phyloP scores from a whole-genome alignment of 2,797 vertebrate species.

The Ciconia nigra region DNA sequence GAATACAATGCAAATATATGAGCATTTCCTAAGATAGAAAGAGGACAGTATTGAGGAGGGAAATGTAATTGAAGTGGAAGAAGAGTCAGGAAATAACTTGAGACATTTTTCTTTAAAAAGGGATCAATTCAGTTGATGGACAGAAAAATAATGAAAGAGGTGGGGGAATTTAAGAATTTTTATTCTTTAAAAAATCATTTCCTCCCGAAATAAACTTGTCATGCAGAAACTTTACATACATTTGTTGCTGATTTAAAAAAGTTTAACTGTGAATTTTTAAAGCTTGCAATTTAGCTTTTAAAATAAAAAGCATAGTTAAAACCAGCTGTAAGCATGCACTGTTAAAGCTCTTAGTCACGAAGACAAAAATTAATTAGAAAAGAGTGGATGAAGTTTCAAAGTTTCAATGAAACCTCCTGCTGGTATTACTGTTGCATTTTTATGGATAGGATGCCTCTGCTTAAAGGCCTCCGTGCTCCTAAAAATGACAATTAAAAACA shows the following conservation, averaged over 20 bases:
- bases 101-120: neutral
- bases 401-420: neutral
- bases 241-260: neutral
- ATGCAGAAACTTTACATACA: neutral
- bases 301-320: constrained; percentile 11
- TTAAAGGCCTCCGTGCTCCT: neutral
- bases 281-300: neutral
- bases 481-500: neutral
- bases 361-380: neutral
- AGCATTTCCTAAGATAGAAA: neutral
- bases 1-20: neutral
- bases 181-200: neutral
- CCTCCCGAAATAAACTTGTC: neutral
- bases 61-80: neutral
- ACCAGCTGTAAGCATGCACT: neutral
- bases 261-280: neutral
- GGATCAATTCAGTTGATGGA: neutral
- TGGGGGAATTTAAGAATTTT: neutral
- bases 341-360: neutral
- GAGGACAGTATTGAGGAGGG: neutral
- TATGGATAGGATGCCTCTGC: neutral
- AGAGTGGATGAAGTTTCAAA: neutral
- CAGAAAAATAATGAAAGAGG: neutral
- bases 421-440: neutral
- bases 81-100: neutral